These are phyloP conservation scores for Aphyosemion australe DNA, from an alignment of 2,113 vertebrate genomes.

Conservation along the genomic window DNA sequence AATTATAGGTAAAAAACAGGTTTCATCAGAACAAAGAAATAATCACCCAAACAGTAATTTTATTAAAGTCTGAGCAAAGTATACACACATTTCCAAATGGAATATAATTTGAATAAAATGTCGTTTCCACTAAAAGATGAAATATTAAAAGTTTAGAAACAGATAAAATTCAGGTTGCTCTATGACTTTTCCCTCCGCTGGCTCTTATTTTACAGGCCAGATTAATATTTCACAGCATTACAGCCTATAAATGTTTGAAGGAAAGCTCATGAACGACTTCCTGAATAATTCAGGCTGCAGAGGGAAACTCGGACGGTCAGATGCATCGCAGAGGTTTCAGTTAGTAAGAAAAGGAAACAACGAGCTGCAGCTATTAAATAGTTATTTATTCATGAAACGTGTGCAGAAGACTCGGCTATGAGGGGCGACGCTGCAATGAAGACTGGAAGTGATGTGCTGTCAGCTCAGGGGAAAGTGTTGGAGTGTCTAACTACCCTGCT, in stretches of 20 bases:
- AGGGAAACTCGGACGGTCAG: conserved; percentile 21
- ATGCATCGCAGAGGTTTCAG: neutral
- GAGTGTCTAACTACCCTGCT: neutral
- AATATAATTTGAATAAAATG: neutral
- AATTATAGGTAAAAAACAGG: too few species aligned
- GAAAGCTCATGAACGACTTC: conserved; percentile 20
- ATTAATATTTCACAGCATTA: conserved; percentile 49
- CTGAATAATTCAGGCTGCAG: conserved; percentile 58
- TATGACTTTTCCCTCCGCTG: neutral
- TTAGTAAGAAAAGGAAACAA: neutral
- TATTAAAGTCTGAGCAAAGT: too few species aligned
- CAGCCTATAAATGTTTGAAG: conserved; percentile 19
- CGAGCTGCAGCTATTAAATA: conserved; percentile 9
- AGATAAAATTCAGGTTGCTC: too few species aligned
- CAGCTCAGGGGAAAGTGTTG: neutral
- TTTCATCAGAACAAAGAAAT: too few species aligned
- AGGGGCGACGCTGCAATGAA: neutral
- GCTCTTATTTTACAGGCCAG: conserved; percentile 20
- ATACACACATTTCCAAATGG: too few species aligned
- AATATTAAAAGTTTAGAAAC: too few species aligned
- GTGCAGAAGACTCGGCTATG: neutral
- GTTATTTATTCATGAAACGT: conserved; percentile 27
- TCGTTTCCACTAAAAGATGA: neutral
- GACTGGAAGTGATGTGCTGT: conserved; percentile 3
- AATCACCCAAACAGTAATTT: too few species aligned